Conservation (phyloP, 2,888 invertebrate genomes). For the Globia sparganii region DNA sequence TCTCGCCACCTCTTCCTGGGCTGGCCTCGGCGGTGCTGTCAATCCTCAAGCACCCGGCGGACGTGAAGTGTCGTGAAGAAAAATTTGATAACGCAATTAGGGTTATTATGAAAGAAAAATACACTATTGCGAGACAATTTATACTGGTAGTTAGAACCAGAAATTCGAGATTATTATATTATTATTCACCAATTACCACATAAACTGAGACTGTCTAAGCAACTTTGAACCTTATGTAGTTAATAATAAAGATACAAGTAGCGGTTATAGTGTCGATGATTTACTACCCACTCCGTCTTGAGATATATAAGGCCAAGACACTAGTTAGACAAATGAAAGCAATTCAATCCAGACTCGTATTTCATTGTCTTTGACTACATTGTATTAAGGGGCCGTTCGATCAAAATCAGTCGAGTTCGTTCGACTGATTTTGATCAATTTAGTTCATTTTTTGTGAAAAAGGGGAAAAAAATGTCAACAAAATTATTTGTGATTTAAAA, state of each 20-base stretch:
- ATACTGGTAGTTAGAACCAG: constrained; percentile 15
- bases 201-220: not conserved
- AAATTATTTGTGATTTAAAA: too few relatives aligned
- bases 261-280: not conserved
- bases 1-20: not conserved
- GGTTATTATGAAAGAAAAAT: not conserved
- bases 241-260: constrained; percentile 2
- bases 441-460: too few relatives aligned
- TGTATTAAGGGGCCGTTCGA: not conserved
- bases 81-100: not conserved
- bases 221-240: not conserved
- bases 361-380: constrained; percentile 6
- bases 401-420: too few relatives aligned
- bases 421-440: too few relatives aligned
- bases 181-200: constrained; percentile 14
- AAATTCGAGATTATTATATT: constrained; percentile 17
- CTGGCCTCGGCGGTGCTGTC: not conserved
- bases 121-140: constrained; percentile 7
- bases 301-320: constrained; percentile 16
- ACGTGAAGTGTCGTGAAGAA: not conserved
- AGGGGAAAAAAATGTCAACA: too few relatives aligned
- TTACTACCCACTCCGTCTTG: constrained; percentile 13
- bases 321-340: constrained; percentile 33
- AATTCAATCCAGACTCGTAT: constrained; percentile 38
- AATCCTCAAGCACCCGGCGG: not conserved